A percentile compares a stretch with the other conserved stretches of the same genome.
Conservation (phyloP, 1,140 invertebrate species). For the Tetragnatha versicolor region DNA sequence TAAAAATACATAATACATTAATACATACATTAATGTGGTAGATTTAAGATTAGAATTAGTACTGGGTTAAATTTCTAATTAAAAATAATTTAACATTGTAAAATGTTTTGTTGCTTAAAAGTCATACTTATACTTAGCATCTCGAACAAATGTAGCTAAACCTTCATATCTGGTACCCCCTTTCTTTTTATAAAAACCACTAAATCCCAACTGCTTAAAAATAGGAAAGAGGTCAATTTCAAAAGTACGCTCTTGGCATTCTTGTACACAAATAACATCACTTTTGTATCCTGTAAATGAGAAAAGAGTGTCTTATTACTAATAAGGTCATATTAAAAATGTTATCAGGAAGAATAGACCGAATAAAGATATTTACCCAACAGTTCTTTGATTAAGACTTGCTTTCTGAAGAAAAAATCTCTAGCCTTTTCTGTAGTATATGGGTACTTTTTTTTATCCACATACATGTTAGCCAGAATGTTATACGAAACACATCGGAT, state of each 20-base stretch:
- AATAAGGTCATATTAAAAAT: neutral
- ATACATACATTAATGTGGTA: neutral
- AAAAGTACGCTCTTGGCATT: slow-evolving; percentile 86
- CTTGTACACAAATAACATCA: slow-evolving; percentile 90
- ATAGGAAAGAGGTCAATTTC: slow-evolving; percentile 73
- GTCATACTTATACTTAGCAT: no score
- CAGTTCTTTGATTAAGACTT: slow-evolving; percentile 83
- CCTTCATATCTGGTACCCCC: slow-evolving; percentile 71
- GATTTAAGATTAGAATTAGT: neutral
- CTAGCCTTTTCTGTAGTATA: slow-evolving; percentile 82
- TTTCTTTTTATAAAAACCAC: slow-evolving; percentile 71
- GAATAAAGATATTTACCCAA: slow-evolving; percentile 67
- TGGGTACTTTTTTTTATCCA: slow-evolving; percentile 77
- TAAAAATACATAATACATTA: neutral
- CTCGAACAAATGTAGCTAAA: slow-evolving; percentile 75
- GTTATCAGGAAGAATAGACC: neutral
- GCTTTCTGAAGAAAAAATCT: slow-evolving; percentile 84
- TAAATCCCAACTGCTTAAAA: slow-evolving; percentile 68
- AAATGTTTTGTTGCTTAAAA: slow-evolving; percentile 59
- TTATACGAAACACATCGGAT: slow-evolving; percentile 88
- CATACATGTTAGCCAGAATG: slow-evolving; percentile 88
- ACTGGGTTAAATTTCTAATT: neutral
- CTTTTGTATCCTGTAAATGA: slow-evolving; percentile 80
- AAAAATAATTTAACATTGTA: neutral
- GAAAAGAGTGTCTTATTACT: neutral